Conservation (phyloP, 2,888 invertebrate species). For the Drosophila sordidapex region DNA sequence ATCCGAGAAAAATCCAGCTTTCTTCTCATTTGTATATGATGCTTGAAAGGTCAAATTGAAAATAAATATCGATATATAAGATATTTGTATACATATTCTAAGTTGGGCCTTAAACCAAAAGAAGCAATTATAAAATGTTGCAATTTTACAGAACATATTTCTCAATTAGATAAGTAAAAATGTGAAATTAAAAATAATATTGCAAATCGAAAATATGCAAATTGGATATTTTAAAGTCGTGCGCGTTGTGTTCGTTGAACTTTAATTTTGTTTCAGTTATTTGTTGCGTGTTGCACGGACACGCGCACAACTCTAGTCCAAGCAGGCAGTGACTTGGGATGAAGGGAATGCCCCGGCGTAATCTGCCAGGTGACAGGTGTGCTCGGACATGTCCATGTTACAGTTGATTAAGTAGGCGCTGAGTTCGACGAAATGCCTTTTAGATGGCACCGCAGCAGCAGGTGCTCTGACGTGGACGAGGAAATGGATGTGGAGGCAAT, state of each 20-base stretch:
- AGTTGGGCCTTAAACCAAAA: not conserved
- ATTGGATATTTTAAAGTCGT: not conserved
- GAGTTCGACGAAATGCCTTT: slow-evolving; percentile 78
- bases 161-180: not conserved
- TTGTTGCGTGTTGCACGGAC: not conserved
- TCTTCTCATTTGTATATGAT: not conserved
- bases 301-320: slow-evolving; percentile 5
- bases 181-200: not conserved
- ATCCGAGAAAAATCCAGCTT: not conserved
- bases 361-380: slow-evolving; percentile 71
- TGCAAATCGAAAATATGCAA: not conserved
- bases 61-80: not conserved
- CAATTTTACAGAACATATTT: not conserved
- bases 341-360: slow-evolving; percentile 20
- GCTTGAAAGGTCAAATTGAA: not conserved
- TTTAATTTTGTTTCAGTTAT: not conserved
- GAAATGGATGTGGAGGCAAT: slow-evolving; percentile 9
- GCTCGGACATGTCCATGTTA: slow-evolving; percentile 72
- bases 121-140: not conserved
- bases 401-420: slow-evolving; percentile 78
- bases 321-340: slow-evolving; percentile 1
- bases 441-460: slow-evolving; percentile 60
- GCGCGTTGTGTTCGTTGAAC: not conserved
- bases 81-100: not conserved
- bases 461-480: slow-evolving; percentile 9